Percentiles rank a stretch among this genome's conserved stretches.
Conservation (phyloP, 2,888 invertebrate genomes). For the Mythimna pallens region DNA sequence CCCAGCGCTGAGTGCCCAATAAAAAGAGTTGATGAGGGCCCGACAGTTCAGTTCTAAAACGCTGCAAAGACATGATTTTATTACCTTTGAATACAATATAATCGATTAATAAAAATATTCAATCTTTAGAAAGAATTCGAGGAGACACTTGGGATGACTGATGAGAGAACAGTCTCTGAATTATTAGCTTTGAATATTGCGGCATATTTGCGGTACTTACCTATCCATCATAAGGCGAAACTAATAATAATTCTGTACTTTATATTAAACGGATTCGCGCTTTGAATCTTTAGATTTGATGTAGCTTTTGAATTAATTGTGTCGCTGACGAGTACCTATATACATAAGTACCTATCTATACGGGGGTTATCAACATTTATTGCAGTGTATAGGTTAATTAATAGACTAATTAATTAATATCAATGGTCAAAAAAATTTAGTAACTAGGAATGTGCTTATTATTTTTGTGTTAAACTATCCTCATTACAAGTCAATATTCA, state of each 20-base stretch:
- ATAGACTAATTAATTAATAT: no score
- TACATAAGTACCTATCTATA: no score
- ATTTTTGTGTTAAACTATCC: no score
- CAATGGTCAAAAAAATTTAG: no score
- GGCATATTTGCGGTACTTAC: conserved; percentile 40
- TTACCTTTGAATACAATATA: conserved; percentile 41
- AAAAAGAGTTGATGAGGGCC: conserved; percentile 52
- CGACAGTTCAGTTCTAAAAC: conserved; percentile 22
- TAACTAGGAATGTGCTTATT: no score
- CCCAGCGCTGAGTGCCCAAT: conserved; percentile 43
- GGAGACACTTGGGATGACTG: conserved; percentile 35
- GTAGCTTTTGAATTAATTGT: neutral
- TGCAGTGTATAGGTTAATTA: no score
- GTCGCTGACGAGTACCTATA: no score
- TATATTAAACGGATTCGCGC: conserved; percentile 8
- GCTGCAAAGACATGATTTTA: conserved; percentile 24
- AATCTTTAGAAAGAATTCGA: conserved; percentile 29
- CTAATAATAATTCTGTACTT: conserved; percentile 26
- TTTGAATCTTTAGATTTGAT: no score
- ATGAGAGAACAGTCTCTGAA: conserved; percentile 38
- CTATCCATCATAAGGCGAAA: conserved; percentile 38
- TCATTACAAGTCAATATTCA: no score
- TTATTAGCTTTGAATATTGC: conserved; percentile 44
- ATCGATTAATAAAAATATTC: conserved; percentile 29
- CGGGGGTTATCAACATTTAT: no score